These are phyloP conservation scores for Torymus texanus DNA, from an alignment of 2,888 invertebrate species.

Conservation along the genomic window DNA sequence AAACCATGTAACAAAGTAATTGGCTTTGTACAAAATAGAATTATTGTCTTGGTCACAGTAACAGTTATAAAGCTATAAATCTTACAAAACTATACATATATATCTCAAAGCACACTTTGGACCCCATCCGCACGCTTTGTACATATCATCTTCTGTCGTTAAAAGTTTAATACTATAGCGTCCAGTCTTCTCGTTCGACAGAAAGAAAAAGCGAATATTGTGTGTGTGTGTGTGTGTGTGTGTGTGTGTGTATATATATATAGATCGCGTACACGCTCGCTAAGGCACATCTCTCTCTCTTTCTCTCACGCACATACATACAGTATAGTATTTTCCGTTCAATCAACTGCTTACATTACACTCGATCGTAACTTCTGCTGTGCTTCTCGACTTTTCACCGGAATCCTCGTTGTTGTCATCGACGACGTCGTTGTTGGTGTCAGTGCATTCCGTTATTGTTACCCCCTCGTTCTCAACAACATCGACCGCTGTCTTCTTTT, in stretches of 20 bases:
- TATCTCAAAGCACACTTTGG: background rate
- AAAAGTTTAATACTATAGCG: conserved; percentile 58
- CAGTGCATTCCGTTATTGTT: conserved; percentile 26
- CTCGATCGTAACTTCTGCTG: conserved; percentile 17
- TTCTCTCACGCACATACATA: too few species aligned
- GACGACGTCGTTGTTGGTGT: background rate
- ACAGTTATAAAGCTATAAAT: too few species aligned
- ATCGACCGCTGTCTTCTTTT: conserved; percentile 3
- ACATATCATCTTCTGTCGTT: background rate
- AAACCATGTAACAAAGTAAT: conserved; percentile 13
- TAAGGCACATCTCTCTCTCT: conserved; percentile 14
- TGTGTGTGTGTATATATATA: too few species aligned
- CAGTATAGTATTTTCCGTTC: too few species aligned
- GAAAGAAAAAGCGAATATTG: conserved; percentile 16
- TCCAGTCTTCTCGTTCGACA: conserved; percentile 61
- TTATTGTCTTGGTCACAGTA: too few species aligned
- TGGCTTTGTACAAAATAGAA: conserved; percentile 29
- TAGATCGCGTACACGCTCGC: background rate
- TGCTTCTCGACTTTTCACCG: background rate
- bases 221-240: too few species aligned
- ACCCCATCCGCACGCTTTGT: background rate
- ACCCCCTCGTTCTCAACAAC: conserved; percentile 28
- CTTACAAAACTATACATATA: too few species aligned
- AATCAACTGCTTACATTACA: too few species aligned
- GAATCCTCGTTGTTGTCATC: background rate